A percentile compares a stretch with the other conserved stretches of the same genome.
Evolutionary conservation across 2,888 invertebrate genomes (phyloP).

Genomic region (Drosophila neotestacea): DNA sequence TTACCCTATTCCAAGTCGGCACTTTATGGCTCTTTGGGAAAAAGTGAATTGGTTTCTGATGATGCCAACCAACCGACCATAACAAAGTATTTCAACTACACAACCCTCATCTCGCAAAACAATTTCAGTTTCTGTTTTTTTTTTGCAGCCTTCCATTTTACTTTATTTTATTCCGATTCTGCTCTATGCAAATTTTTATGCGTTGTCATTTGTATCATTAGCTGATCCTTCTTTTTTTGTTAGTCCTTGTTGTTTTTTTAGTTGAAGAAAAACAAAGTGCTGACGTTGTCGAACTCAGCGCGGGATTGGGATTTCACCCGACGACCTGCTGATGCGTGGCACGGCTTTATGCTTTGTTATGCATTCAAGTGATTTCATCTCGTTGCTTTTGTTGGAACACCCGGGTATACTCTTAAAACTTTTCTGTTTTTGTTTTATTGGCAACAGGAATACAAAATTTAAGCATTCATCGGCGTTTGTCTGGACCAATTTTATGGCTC

Average conservation of each 20-base stretch:
- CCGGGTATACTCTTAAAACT: constrained; percentile 26
- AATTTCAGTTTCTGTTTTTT: constrained; percentile 2
- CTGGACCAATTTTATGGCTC: constrained; percentile 29
- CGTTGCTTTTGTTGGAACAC: constrained; percentile 12
- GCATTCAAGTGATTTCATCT: constrained; percentile 55
- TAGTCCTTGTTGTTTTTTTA: constrained; percentile 19
- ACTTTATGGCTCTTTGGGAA: constrained; percentile 3
- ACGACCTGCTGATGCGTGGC: constrained; percentile 44
- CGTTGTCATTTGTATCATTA: constrained; percentile 61
- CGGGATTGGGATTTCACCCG: constrained; percentile 20
- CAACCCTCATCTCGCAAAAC: background rate
- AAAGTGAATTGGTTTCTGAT: constrained; percentile 17
- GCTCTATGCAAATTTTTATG: constrained; percentile 51
- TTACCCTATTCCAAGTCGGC: background rate
- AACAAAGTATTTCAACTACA: constrained; percentile 15
- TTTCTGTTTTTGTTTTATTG: constrained; percentile 28
- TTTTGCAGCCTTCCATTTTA: constrained; percentile 18
- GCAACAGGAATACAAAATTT: constrained; percentile 5
- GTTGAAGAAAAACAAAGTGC: constrained; percentile 20
- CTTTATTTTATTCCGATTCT: constrained; percentile 32
- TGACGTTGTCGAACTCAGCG: constrained; percentile 28
- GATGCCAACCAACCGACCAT: constrained; percentile 21
- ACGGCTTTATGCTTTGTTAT: constrained; percentile 61
- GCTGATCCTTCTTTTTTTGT: constrained; percentile 46
- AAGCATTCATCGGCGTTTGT: constrained; percentile 11